phyloP scores from a whole-genome alignment of 2,113 vertebrate species.

The Aptenodytes forsteri region DNA sequence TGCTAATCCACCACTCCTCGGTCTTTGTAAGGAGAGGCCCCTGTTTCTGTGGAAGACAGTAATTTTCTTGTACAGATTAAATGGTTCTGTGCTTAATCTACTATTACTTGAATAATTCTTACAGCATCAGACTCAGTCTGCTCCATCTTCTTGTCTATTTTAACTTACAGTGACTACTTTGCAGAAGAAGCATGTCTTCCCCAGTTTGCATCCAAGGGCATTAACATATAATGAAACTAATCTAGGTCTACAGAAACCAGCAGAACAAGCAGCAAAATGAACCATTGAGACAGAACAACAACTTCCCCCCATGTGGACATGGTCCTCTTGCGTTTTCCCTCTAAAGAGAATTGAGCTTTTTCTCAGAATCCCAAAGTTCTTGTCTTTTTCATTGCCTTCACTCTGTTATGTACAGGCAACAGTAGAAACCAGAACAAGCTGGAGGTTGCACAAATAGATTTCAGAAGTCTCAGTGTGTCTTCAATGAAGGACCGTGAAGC shows the following conservation, averaged over 20 bases:
- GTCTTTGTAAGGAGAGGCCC: neutral
- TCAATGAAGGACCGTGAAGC: neutral
- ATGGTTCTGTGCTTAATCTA: neutral
- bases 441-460: neutral
- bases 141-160: neutral
- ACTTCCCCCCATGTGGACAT: neutral
- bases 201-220: neutral
- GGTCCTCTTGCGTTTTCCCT: neutral
- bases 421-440: neutral
- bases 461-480: neutral
- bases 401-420: neutral
- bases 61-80: neutral
- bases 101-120: neutral
- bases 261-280: neutral
- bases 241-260: neutral
- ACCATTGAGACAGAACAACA: neutral
- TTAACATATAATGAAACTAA: neutral
- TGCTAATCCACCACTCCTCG: neutral
- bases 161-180: neutral
- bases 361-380: neutral
- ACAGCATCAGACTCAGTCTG: neutral
- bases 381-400: neutral
- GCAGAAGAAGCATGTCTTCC: neutral
- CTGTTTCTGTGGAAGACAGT: neutral
- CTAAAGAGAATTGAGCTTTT: neutral